Base-by-base conservation (phyloP, 1,140 invertebrate genomes). In the Drosophila parvula region DNA sequence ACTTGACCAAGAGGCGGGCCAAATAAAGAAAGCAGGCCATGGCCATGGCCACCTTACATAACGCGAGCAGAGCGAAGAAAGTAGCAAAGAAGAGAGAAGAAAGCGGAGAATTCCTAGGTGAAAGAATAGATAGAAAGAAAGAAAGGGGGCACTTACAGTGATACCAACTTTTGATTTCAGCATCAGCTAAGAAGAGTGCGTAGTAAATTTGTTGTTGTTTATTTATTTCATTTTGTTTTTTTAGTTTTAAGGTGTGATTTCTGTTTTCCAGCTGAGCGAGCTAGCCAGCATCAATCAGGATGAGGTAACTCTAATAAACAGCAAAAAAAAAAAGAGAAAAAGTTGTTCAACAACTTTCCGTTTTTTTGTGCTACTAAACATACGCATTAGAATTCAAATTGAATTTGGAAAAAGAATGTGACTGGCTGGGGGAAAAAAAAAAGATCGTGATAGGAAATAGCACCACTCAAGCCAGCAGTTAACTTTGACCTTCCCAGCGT, bases 81-180 rank as follows among this genome's bases (percentile, higher is more conserved):
- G 81, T 76, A 71, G 56, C 57, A 71, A 80, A 84, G 28, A 28
- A 32, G 80, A 83, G 69, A 70, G 59, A 51, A 71, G 30, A 51
- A 44, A 40, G 27, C n/a, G 10, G 14, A 41, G 62, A 45, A 41
- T 16, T 34, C 8, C 41, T 30, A 28, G 30, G 40, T 28, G 36
- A 18, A 30, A 50, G 28, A 16, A 11, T 32, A 51, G 48, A 34
- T 18, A 12, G 6, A 6, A 4, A 8, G 30, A 36, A 22, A 36
- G 48, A 51, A 27, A 18, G 60, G 32, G 22, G 38, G 73, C 61
- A 58, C 53, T 73, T 79, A 61, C 56, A 51, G 57, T 14, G 44
- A 48, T 50, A n/a, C 8, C 56, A 62, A 86, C 83, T 86, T 86
- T 86, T 86, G 82, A 88, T 86, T 86, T 86, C 83, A 86, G 61